Conservation (phyloP, 2,113 vertebrate species). For the Psittacara wagleri region DNA sequence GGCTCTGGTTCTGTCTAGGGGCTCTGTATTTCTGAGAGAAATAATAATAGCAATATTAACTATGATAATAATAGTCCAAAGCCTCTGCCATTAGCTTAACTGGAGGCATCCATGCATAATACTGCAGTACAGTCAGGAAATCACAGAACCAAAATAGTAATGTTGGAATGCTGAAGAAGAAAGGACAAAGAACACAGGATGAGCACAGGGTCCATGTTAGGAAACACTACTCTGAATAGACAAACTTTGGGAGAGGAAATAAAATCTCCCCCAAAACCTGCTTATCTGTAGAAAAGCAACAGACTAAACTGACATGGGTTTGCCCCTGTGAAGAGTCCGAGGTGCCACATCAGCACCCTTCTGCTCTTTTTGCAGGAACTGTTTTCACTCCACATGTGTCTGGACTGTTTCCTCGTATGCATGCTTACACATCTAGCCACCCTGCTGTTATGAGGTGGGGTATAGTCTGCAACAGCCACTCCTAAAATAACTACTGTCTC, state of each 20-base stretch:
- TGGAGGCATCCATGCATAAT: not conserved
- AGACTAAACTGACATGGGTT: not conserved
- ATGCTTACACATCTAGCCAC: not conserved
- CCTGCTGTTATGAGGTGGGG: too few relatives aligned
- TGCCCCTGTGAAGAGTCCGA: not conserved
- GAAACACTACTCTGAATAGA: constrained; percentile 1
- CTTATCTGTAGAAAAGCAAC: not conserved
- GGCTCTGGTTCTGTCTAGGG: not conserved
- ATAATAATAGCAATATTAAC: not conserved
- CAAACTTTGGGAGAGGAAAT: not conserved
- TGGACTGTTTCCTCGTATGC: not conserved
- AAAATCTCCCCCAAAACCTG: not conserved
- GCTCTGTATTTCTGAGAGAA: not conserved
- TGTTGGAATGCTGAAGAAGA: not conserved
- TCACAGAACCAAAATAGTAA: not conserved
- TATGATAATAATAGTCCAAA: not conserved
- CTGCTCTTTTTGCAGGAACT: not conserved
- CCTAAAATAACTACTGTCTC: not conserved
- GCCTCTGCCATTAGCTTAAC: not conserved
- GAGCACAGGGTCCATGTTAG: not conserved
- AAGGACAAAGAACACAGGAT: not conserved
- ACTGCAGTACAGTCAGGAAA: not conserved
- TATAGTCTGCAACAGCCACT: not conserved
- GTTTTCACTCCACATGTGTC: not conserved
- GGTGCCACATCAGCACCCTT: not conserved